phyloP scores from a whole-genome alignment of 2,113 vertebrate species.

The Pica pica region DNA sequence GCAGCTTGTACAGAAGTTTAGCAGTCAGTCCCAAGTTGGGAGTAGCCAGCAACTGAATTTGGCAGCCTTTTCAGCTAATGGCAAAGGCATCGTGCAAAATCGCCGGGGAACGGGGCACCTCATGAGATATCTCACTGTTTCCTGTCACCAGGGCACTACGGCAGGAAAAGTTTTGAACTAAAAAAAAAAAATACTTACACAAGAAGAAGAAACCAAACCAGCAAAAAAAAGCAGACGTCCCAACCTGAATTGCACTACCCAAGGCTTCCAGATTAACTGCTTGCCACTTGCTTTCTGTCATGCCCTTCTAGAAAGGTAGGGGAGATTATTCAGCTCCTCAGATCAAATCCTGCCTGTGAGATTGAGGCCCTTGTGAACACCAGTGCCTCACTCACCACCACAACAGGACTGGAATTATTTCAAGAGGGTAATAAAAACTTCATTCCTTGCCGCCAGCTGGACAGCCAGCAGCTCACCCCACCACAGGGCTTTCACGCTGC shows the following conservation, averaged over 20 bases:
- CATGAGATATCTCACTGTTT: accelerated
- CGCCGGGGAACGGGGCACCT: accelerated
- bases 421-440: not conserved
- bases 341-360: not conserved
- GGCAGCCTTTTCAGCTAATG: not conserved
- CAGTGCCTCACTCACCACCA: not conserved
- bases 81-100: not conserved
- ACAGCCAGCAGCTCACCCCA: not conserved
- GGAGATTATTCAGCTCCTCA: not conserved
- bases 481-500: accelerated
- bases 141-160: not conserved
- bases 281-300: not conserved
- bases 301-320: accelerated
- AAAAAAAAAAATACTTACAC: not conserved
- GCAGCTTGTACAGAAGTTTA: not conserved
- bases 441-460: not conserved
- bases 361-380: not conserved
- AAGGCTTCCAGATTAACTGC: not conserved
- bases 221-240: not conserved
- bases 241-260: not conserved
- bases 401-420: not conserved
- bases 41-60: not conserved
- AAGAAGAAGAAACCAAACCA: not conserved
- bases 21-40: not conserved
- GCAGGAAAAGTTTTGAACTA: not conserved